These are phyloP conservation scores for Danaus melanippus DNA, from an alignment of 1,140 invertebrate species.

Conservation along the genomic window DNA sequence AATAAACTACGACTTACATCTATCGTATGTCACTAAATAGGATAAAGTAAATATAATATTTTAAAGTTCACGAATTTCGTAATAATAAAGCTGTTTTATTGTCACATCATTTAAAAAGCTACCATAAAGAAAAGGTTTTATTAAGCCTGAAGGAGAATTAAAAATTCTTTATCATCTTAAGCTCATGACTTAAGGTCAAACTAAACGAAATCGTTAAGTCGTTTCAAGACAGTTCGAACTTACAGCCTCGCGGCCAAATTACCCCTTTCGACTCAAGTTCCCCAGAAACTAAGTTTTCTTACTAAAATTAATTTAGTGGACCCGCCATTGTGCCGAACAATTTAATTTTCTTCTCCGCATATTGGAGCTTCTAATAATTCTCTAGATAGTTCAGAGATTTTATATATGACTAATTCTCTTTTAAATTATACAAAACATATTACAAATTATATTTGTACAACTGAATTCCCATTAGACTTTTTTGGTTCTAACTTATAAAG, in stretches of 20 bases:
- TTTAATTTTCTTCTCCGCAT: conserved; percentile 21
- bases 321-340: conserved; percentile 23
- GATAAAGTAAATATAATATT: no score
- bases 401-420: no score
- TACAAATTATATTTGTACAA: no score
- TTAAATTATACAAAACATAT: no score
- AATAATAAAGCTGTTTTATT: no score
- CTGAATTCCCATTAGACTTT: no score
- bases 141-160: not conserved
- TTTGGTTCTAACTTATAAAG: no score
- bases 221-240: conserved; percentile 25
- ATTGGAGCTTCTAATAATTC: conserved; percentile 2
- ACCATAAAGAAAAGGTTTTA: no score
- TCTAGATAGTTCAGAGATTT: not conserved
- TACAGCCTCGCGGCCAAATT: conserved; percentile 26
- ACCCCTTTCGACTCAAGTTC: conserved; percentile 25
- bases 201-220: conserved; percentile 26
- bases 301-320: conserved; percentile 34
- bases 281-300: conserved; percentile 31
- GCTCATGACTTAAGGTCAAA: conserved; percentile 13
- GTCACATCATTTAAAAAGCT: no score
- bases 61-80: no score
- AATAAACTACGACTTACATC: no score
- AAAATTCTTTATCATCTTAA: not conserved
- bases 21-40: no score